Evolutionary conservation across 1,140 invertebrate genomes (phyloP).

Genomic region (Trichoplusia ni): DNA sequence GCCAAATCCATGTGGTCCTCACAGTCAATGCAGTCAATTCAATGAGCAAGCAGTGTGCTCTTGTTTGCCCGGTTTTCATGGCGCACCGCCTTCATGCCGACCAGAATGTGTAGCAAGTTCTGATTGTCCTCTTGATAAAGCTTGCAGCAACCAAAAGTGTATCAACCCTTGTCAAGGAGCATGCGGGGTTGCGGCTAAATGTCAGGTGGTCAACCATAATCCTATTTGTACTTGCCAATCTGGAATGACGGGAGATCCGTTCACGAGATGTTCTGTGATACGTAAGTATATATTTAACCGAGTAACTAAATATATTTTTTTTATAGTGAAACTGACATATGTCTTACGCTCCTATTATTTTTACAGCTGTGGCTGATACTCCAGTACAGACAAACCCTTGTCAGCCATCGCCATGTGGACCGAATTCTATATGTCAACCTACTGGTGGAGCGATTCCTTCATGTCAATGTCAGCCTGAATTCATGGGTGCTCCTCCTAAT

Average conservation of each 20-base stretch:
- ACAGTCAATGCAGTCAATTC: conserved; percentile 83
- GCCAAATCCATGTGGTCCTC: conserved; percentile 84
- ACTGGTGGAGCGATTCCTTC: conserved; percentile 79
- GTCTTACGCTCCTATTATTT: conserved; percentile 4
- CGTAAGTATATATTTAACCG: conserved; percentile 69
- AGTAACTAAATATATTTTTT: neutral
- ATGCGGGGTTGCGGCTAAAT: conserved; percentile 84
- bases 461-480: conserved; percentile 86
- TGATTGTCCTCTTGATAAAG: conserved; percentile 82
- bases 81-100: conserved; percentile 84
- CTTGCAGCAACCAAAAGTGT: conserved; percentile 84
- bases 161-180: conserved; percentile 84
- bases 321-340: neutral
- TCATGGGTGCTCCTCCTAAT: conserved; percentile 86
- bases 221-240: conserved; percentile 85
- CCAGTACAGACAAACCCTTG: conserved; percentile 84
- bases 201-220: conserved; percentile 85
- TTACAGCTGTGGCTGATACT: conserved; percentile 47
- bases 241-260: conserved; percentile 84
- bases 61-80: conserved; percentile 83
- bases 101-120: conserved; percentile 84
- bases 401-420: conserved; percentile 86
- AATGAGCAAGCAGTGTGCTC: conserved; percentile 85
- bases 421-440: conserved; percentile 88
- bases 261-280: conserved; percentile 81